Evolutionary conservation across 2,888 invertebrate species (phyloP), one percentile per base, ranked within the genome.

Genomic region (Agrilus cyanescens): DNA sequence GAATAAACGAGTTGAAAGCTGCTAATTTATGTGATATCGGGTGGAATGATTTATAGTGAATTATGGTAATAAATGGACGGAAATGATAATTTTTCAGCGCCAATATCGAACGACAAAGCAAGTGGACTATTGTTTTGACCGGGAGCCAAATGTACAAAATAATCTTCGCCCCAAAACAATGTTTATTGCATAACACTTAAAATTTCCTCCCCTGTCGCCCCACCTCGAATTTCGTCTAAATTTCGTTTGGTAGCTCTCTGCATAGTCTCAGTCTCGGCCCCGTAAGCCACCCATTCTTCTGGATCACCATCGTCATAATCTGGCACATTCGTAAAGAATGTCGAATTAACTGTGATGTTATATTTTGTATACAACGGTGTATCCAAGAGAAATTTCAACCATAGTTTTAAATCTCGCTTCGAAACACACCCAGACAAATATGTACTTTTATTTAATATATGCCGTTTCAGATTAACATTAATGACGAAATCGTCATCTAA

Each of bases 401-500:
- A 55, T n/a, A 4, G 29, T 50, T 53, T 54, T 32, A 54, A 35
- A 20, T 32, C 39, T 39, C 38, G 30, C 32, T 53, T 56, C 2
- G 47, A 53, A 2, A 55, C 40, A 32, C 53, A 34, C n/a, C 55
- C 55, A 13, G 44, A 41, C 10, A 58, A 32, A 43, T 53, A 56
- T 35, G 46, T 52, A 7, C 51, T 48, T 49, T 53, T 56, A 44
- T 54, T 51, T 32, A 50, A 47, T 46, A 38, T 37, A 36, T 37
- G 50, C 12, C 46, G 35, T 40, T 53, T 53, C 4, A 57, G 54
- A 40, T 57, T 48, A 13, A 57, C 56, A 38, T 50, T 49, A 20
- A 56, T 45, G 29, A 43, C 44, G 44, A 51, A 44, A 46, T 59
- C 57, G 37, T 57, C 57, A 39, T 56, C 52, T 15, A 56, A 12